Conservation (phyloP, 2,797 vertebrate species). For the Novumbra hubbsi region DNA sequence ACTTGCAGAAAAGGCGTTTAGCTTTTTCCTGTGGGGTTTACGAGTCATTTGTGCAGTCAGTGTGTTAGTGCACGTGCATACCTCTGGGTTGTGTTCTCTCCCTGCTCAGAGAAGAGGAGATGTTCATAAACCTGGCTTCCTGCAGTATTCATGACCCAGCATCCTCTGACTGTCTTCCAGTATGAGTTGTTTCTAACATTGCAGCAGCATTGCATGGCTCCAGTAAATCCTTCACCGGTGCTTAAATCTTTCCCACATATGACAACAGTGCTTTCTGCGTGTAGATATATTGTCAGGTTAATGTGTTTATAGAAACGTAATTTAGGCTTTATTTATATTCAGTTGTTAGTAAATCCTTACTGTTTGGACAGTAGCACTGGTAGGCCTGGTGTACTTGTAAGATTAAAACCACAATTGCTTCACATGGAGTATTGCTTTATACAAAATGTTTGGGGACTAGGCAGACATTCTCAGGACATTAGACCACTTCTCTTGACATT, state of each 20-base stretch:
- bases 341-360: background rate
- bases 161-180: background rate
- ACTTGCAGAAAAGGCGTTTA: background rate
- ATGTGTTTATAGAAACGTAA: background rate
- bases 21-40: background rate
- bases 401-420: background rate
- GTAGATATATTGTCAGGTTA: background rate
- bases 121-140: slow-evolving; percentile 54
- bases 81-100: background rate
- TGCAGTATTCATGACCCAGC: slow-evolving; percentile 71
- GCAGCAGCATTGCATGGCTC: background rate
- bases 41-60: slow-evolving; percentile 48
- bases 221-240: background rate
- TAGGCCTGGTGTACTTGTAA: too few relatives aligned
- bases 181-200: background rate
- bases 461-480: slow-evolving; percentile 10
- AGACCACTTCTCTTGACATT: slow-evolving; percentile 16
- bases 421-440: background rate
- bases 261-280: background rate
- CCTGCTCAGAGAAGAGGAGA: slow-evolving; percentile 52
- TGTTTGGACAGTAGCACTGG: background rate
- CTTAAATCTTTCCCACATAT: background rate
- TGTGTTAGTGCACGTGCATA: slow-evolving; percentile 30
- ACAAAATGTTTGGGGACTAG: background rate
- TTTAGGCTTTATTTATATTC: background rate